A percentile compares a stretch with the other conserved stretches of the same genome.
Evolutionary conservation across 2,113 vertebrate species (phyloP).

Genomic region (Haplotaxodon microlepis): DNA sequence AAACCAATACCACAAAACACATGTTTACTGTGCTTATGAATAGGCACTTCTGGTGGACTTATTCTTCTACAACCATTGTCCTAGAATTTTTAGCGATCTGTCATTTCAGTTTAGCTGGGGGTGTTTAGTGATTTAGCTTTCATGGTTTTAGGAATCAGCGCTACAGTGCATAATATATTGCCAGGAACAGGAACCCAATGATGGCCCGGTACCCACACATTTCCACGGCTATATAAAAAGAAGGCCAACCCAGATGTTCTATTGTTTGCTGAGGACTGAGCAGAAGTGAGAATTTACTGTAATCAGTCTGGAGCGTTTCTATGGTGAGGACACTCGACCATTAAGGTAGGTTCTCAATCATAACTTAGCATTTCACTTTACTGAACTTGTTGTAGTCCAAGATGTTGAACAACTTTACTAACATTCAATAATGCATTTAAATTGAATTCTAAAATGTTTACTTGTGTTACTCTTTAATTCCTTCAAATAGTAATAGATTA

Average conservation of each 20-base stretch:
- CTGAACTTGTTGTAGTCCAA: not conserved
- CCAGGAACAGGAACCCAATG: not conserved
- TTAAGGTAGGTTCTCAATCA: not conserved
- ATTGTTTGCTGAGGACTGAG: not conserved
- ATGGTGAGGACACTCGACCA: not conserved
- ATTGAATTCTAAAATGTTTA: not conserved
- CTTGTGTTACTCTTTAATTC: not conserved
- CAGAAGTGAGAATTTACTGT: not conserved
- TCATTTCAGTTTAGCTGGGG: slow-evolving; percentile 14
- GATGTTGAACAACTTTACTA: not conserved
- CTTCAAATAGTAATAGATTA: not conserved
- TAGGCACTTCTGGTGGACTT: not conserved
- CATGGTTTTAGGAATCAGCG: not conserved
- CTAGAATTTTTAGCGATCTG: not conserved
- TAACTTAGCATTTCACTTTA: not conserved
- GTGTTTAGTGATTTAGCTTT: not conserved
- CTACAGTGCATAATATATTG: not conserved
- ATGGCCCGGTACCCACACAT: not conserved
- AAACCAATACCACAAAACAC: slow-evolving; percentile 36
- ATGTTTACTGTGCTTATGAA: slow-evolving; percentile 29
- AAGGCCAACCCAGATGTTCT: not conserved
- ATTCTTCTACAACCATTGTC: not conserved
- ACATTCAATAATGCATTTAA: not conserved
- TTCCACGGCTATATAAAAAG: slow-evolving; percentile 18
- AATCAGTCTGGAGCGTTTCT: not conserved